These are phyloP conservation scores for Sebastiscus tertius DNA, from an alignment of 2,797 vertebrate species.

Conservation along the genomic window DNA sequence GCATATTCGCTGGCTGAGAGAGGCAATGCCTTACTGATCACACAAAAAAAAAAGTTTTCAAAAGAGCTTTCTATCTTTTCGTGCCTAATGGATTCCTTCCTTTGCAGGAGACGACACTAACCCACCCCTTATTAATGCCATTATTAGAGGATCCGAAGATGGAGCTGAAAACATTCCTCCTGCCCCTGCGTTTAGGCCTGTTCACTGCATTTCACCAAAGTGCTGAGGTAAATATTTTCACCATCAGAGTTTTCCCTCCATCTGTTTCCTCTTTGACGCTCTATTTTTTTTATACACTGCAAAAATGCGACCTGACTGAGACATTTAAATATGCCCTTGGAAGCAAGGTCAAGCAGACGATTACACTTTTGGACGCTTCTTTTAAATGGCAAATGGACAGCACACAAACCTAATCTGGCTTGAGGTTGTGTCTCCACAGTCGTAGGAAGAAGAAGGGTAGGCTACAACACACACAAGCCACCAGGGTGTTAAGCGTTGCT, in stretches of 20 bases:
- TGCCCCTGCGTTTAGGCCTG: slow-evolving; percentile 85
- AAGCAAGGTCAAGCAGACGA: slow-evolving; percentile 78
- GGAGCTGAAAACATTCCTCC: slow-evolving; percentile 83
- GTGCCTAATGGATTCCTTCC: slow-evolving; percentile 82
- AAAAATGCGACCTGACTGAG: slow-evolving; percentile 9
- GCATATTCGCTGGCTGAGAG: slow-evolving; percentile 78
- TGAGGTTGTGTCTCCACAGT: slow-evolving; percentile 54
- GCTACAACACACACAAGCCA: slow-evolving; percentile 46
- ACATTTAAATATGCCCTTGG: slow-evolving; percentile 74
- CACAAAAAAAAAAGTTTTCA: slow-evolving; percentile 56
- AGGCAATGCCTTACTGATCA: slow-evolving; percentile 68
- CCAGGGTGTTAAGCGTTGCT: slow-evolving; percentile 58
- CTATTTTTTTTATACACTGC: slow-evolving; percentile 8
- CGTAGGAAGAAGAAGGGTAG: slow-evolving; percentile 14
- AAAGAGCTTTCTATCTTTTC: slow-evolving; percentile 70
- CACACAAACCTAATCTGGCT: slow-evolving; percentile 49
- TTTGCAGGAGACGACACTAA: slow-evolving; percentile 78
- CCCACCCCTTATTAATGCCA: slow-evolving; percentile 78
- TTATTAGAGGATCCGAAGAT: slow-evolving; percentile 85
- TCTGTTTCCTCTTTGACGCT: slow-evolving; percentile 51
- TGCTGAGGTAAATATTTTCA: slow-evolving; percentile 87
- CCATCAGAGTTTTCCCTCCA: slow-evolving; percentile 67
- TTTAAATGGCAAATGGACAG: slow-evolving; percentile 56
- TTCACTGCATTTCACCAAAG: slow-evolving; percentile 83
- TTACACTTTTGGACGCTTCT: slow-evolving; percentile 54